Base-by-base conservation (phyloP, 1,140 invertebrate species). In the Caenorhabditis tropicalis region DNA sequence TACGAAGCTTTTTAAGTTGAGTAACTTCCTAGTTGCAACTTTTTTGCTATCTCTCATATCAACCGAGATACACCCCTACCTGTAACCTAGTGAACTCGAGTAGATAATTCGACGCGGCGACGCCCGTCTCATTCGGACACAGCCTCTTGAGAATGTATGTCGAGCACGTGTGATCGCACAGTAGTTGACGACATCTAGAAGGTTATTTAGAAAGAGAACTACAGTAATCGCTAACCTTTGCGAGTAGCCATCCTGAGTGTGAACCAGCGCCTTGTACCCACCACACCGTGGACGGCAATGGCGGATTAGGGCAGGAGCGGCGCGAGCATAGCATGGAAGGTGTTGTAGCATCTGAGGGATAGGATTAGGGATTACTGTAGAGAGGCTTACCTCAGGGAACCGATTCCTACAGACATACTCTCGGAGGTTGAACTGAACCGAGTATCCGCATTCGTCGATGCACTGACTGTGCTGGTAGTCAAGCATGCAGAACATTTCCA, bases 351-450 rank as follows among this genome's bases (percentile, higher is more conserved):
- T 89, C 90, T 90, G 79, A 83, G 16, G 27, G 19, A n/a, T 29
- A 56, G 9, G 49, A n/a, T 21, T n/a, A 7, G 58, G 58, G 31
- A 29, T 7, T 58, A 31, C 43, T 56, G 2, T 56, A 15, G 24
- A 21, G 15, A 27, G 19, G 19, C 16, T 33, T 80, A 87, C 87
- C 87, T 87, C 82, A 2, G 31, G 29, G 43, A 81, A 84, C 15
- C 81, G 65, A 46, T 85, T 83, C 15, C 60, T n/a, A 81, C 90
- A 91, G 33, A 91, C 88, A 82, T 91, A 91, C 81, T 91, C 89
- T 27, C 90, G 82, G 88, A 91, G 90, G 83, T 91, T 91, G 79
- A 91, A 91, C 70, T 90, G 89, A 33, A 90, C 89, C 60, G 83
- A 88, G 86, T 89, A 88, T 19, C 88, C 89, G 46, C 85, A 89